Base-by-base conservation (phyloP, 2,113 vertebrate species). In the Misgurnus anguillicaudatus region DNA sequence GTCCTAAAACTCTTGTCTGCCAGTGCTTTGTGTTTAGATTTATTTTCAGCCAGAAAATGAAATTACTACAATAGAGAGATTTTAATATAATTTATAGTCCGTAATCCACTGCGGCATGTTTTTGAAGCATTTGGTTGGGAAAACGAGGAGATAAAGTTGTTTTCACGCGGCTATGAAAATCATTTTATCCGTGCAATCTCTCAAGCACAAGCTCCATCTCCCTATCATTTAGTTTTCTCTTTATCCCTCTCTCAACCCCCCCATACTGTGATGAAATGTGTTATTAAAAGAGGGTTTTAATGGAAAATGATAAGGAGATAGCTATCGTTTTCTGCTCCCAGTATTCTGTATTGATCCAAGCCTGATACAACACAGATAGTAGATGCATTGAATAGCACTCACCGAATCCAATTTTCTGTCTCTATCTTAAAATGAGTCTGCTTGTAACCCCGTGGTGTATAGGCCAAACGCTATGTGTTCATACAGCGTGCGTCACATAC, bases 11-110 rank as follows among this genome's bases (percentile, higher is more conserved):
- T 64, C 47, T 41, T 72, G 69, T 38, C 51, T 41, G 19, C 53
- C 53, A 21, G 53, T 24, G 57, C 42, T 62, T 42, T 62, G 57
- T 90, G 83, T 85, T 89, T 85, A 83, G 86, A 90, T 89, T 90
- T 88, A 90, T 90, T 90, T 89, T 84, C 84, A 81, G 77, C 16
- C 88, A 78, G 57, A 87, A 90, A 89, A 90, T 88, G 83, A 91
- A 91, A 89, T 89, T 87, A 90, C 86, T 87, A 86, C 86, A 82
- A 84, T 82, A 82, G 83, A 83, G 85, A 87, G 85, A 90, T 91
- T 92, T 89, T 90, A 90, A 89, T 89, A 88, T 87, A 86, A 89
- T 90, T 89, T 62, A 75, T 75, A 62, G 72, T 85, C 83, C 85
- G 86, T 88, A 90, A 90, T 92, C 89, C 89, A 74, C 39, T 8